These are phyloP conservation scores for Fulmarus glacialis DNA, from an alignment of 2,113 vertebrate genomes.

Conservation along the genomic window DNA sequence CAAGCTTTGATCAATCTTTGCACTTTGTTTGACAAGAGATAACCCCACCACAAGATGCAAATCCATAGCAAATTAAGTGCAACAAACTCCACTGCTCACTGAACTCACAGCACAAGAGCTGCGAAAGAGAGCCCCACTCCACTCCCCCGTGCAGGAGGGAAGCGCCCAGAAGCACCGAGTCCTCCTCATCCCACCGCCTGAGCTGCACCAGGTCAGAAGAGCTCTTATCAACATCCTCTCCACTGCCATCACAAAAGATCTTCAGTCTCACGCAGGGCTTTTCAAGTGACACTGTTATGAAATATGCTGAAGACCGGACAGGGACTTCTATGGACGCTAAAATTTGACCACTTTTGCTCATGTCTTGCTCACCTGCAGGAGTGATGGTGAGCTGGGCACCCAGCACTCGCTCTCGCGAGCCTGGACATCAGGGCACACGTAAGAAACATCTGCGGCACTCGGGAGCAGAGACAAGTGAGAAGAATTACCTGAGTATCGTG, in stretches of 20 bases:
- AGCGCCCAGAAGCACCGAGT: rapidly evolving
- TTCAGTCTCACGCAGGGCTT: not conserved
- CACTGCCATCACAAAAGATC: not conserved
- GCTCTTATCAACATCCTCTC: not conserved
- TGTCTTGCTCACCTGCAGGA: not conserved
- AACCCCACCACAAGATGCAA: not conserved
- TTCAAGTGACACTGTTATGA: not conserved
- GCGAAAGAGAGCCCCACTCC: too few relatives aligned
- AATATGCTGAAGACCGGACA: not conserved
- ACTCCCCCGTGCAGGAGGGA: rapidly evolving
- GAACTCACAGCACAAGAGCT: not conserved
- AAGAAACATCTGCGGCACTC: not conserved
- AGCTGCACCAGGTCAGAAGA: not conserved
- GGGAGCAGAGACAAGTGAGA: not conserved
- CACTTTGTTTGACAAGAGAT: not conserved
- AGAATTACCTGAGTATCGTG: not conserved
- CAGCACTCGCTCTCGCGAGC: not conserved
- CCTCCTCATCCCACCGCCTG: not conserved
- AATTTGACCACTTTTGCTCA: not conserved
- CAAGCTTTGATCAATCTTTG: not conserved
- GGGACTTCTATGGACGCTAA: not conserved
- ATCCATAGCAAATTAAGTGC: not conserved
- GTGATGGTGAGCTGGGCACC: not conserved
- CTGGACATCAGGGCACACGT: rapidly evolving
- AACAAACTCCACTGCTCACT: not conserved